Conservation (phyloP, 2,888 invertebrate species). For the Eilema griseolum region DNA sequence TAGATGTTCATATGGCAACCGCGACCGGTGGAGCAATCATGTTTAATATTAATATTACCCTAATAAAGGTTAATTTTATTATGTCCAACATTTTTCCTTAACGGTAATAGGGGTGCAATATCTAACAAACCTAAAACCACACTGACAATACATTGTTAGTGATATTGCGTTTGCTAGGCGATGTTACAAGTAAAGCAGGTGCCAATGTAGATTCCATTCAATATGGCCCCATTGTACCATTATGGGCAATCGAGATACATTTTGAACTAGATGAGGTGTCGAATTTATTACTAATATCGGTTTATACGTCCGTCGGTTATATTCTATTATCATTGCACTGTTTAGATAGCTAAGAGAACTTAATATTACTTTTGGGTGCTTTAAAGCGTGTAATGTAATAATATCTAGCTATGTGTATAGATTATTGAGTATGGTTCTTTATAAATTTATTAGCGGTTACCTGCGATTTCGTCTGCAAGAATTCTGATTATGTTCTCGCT, state of each 20-base stretch:
- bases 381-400: background rate
- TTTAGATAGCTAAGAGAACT: slow-evolving; percentile 33
- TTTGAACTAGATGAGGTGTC: slow-evolving; percentile 72
- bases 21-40: no score
- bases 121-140: slow-evolving; percentile 31
- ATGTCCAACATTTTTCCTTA: background rate
- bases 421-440: background rate
- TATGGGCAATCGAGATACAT: slow-evolving; percentile 77
- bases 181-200: slow-evolving; percentile 71
- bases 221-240: slow-evolving; percentile 75
- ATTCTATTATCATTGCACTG: slow-evolving; percentile 34
- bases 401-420: background rate
- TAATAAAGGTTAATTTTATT: background rate
- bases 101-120: slow-evolving; percentile 6
- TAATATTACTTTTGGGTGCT: background rate
- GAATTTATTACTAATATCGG: slow-evolving; percentile 69
- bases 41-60: no score
- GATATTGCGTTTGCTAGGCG: slow-evolving; percentile 58
- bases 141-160: slow-evolving; percentile 40
- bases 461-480: background rate
- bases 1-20: no score
- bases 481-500: no score
- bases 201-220: slow-evolving; percentile 70
- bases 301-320: slow-evolving; percentile 51
- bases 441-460: background rate